Evolutionary conservation across 2,888 invertebrate genomes (phyloP).

Genomic region (Thelaira solivaga): DNA sequence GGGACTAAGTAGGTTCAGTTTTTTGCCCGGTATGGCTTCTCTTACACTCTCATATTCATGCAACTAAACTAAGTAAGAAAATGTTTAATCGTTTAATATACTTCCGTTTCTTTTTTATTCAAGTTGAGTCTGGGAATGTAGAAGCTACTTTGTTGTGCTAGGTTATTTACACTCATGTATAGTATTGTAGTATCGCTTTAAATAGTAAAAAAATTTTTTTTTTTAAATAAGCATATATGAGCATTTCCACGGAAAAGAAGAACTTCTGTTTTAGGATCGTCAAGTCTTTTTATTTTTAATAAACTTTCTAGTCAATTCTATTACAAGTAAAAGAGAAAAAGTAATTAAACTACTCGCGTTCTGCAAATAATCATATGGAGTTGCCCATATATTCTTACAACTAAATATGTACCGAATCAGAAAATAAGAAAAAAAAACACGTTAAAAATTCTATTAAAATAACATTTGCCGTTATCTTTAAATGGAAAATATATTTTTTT

Average conservation of each 20-base stretch:
- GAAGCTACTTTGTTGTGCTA: constrained; percentile 1
- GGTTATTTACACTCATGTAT: constrained; percentile 42
- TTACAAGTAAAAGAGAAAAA: too few species aligned
- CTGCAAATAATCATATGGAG: too few species aligned
- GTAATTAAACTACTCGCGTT: too few species aligned
- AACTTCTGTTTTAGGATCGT: too few species aligned
- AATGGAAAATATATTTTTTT: constrained; percentile 43
- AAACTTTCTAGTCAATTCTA: too few species aligned
- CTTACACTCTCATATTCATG: not conserved
- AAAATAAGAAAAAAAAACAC: constrained; percentile 2
- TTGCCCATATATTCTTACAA: too few species aligned
- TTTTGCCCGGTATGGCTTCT: not conserved
- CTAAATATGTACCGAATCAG: constrained; percentile 3
- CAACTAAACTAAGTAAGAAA: not conserved
- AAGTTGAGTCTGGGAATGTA: constrained; percentile 4
- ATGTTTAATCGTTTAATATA: constrained; percentile 46
- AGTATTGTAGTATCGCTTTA: constrained; percentile 16
- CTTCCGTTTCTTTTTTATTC: constrained; percentile 16
- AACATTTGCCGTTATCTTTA: constrained; percentile 56
- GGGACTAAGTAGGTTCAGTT: constrained; percentile 18
- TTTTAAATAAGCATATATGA: too few species aligned
- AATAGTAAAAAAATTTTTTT: not conserved
- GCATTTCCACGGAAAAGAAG: too few species aligned
- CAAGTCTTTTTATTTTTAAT: too few species aligned
- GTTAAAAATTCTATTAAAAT: constrained; percentile 57